These are phyloP conservation scores for Drosophila lacteicornis DNA, from an alignment of 1,140 invertebrate species.

Conservation along the genomic window DNA sequence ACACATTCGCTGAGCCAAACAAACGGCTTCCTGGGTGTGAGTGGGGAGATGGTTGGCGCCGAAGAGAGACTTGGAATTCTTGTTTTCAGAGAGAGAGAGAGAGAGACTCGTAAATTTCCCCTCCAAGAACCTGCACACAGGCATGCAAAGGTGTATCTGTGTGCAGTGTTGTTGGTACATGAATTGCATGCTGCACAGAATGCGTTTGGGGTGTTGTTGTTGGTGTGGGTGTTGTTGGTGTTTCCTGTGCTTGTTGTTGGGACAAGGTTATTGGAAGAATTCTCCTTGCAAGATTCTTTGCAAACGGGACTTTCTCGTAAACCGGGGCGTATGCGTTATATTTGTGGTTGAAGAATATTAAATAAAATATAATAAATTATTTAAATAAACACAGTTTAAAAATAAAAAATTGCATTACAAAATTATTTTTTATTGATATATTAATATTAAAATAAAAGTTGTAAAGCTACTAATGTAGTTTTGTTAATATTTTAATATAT, in stretches of 20 bases:
- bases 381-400: no score
- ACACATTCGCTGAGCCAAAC: conserved; percentile 60
- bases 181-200: conserved; percentile 32
- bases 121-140: conserved; percentile 12
- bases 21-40: conserved; percentile 36
- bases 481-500: no score
- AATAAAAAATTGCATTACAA: no score
- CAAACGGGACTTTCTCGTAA: neutral
- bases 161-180: conserved; percentile 7
- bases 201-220: conserved; percentile 8
- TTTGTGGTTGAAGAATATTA: neutral
- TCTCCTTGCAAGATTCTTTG: conserved; percentile 44
- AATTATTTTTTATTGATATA: no score
- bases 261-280: conserved; percentile 66
- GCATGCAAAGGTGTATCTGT: neutral
- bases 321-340: conserved; percentile 48
- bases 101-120: conserved; percentile 20
- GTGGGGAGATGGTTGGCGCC: neutral
- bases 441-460: no score
- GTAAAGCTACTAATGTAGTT: no score
- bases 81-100: conserved; percentile 12
- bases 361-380: no score
- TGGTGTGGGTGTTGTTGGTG: no score
- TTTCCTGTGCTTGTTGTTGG: neutral
- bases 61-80: conserved; percentile 28